Evolutionary conservation across 2,888 invertebrate species (phyloP).

Genomic region (Gortyna flavago): DNA sequence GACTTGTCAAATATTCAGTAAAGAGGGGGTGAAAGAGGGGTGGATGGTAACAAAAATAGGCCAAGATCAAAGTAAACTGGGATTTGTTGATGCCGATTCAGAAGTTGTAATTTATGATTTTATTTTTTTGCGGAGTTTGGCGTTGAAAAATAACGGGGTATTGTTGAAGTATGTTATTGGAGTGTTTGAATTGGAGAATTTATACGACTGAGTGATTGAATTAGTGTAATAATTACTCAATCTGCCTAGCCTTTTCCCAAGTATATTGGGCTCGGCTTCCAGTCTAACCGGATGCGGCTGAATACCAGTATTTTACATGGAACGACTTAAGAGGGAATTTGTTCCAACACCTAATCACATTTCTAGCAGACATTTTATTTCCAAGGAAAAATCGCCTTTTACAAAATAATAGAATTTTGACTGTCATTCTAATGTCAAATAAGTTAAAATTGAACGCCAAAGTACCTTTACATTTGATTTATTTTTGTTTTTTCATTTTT

Average conservation of each 20-base stretch:
- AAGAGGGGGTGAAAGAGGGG: conserved; percentile 13
- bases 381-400: not conserved
- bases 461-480: not conserved
- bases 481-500: not conserved
- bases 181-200: not conserved
- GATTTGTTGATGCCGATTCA: conserved; percentile 34
- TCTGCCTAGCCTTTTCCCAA: not conserved
- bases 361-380: not conserved
- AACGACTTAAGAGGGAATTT: not conserved
- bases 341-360: not conserved
- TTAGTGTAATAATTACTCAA: not conserved
- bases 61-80: conserved; percentile 49
- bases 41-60: conserved; percentile 41
- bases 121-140: conserved; percentile 21
- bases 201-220: not conserved
- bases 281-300: not conserved
- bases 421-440: conserved; percentile 20
- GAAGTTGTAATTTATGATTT: conserved; percentile 48
- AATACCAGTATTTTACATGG: not conserved
- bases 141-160: not conserved
- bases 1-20: conserved; percentile 70
- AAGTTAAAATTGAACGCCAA: not conserved
- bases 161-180: not conserved
- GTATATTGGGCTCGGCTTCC: not conserved
- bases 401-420: conserved; percentile 7